Evolutionary conservation across 2,888 invertebrate genomes (phyloP).

Genomic region (Psylliodes chrysocephalus): DNA sequence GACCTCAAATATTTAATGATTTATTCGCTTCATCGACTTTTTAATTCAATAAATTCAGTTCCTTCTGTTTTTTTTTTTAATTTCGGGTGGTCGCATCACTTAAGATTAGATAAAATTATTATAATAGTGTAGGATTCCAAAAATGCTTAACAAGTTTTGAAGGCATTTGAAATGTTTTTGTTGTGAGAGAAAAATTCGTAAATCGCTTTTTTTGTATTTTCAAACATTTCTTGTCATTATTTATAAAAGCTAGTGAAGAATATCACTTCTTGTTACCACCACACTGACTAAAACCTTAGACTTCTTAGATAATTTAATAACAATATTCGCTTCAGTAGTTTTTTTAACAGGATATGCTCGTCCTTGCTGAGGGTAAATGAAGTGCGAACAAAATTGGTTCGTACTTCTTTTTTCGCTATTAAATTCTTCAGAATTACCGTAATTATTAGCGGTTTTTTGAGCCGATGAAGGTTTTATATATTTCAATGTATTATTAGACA

Average conservation of each 20-base stretch:
- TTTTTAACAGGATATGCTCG: constrained; percentile 17
- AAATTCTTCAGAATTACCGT: not conserved
- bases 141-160: too few species aligned
- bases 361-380: constrained; percentile 13
- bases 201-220: too few species aligned
- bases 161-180: too few species aligned
- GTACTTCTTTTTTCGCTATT: constrained; percentile 1
- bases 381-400: constrained; percentile 14
- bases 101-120: not conserved
- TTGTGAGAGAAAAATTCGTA: too few species aligned
- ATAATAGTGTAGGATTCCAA: not conserved
- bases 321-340: constrained; percentile 6
- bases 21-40: constrained; percentile 8
- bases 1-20: constrained; percentile 23
- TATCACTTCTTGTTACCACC: too few species aligned
- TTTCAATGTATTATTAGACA: too few species aligned
- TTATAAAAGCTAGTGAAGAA: too few species aligned
- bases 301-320: constrained; percentile 17
- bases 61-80: constrained; percentile 1
- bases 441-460: too few species aligned
- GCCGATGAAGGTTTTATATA: too few species aligned
- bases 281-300: not conserved
- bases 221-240: too few species aligned
- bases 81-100: not conserved
- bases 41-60: constrained; percentile 12